Evolutionary conservation across 64 coral and sea anemone species (phyloP).

Genomic region (Anthopleura sola): DNA sequence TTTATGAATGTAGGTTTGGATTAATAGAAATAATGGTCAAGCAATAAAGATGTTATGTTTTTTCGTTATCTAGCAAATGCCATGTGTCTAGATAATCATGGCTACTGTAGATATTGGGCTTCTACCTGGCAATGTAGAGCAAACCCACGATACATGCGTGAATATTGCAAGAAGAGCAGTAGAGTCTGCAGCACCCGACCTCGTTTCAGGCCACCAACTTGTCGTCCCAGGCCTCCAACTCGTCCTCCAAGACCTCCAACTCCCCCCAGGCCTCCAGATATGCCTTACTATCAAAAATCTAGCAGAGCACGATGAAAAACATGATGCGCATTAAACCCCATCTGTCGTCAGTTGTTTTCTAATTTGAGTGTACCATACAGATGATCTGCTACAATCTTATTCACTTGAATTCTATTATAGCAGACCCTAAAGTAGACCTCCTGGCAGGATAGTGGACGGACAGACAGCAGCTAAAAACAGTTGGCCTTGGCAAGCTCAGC

Average conservation of each 20-base stretch:
- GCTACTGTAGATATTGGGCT: conserved; percentile 21
- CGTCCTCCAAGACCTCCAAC: conserved; percentile 31
- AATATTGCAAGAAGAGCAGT: conserved; percentile 24
- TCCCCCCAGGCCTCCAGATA: background rate
- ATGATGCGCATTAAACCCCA: too few relatives aligned
- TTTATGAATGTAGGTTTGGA: background rate
- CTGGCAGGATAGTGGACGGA: conserved; percentile 37
- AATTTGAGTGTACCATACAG: too few relatives aligned
- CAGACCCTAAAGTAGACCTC: conserved; percentile 4
- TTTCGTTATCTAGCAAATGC: background rate
- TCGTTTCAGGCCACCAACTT: conserved; percentile 13
- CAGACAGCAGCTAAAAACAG: conserved; percentile 44
- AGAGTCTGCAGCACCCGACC: conserved; percentile 29
- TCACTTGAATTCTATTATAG: background rate
- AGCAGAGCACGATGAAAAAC: too few relatives aligned
- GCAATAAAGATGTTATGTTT: background rate
- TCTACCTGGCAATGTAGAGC: background rate
- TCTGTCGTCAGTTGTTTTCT: too few relatives aligned
- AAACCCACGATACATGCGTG: conserved; percentile 46
- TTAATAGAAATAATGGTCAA: too few relatives aligned
- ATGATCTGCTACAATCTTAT: too few relatives aligned
- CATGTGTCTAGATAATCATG: background rate
- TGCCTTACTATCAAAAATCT: background rate
- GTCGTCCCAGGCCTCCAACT: conserved; percentile 27
- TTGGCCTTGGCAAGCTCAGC: conserved; percentile 42